Conservation (phyloP, 2,797 vertebrate genomes). For the Rousettus madagascariensis region DNA sequence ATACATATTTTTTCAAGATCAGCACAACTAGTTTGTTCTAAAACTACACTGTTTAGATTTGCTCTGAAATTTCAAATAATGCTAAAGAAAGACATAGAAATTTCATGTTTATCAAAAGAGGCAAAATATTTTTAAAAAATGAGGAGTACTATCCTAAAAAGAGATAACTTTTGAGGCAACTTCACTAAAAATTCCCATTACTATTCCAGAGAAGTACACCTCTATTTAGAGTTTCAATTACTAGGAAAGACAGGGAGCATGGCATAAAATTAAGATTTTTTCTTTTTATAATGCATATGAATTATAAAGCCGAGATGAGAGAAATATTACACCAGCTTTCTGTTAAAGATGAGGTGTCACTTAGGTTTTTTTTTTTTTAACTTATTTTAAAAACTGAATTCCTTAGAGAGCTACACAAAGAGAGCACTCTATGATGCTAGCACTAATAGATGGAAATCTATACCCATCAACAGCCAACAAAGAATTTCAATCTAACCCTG, state of each 20-base stretch:
- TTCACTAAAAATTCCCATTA: not conserved
- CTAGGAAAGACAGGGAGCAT: not conserved
- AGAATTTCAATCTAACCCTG: not conserved
- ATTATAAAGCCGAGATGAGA: constrained; percentile 42
- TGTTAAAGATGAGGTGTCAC: constrained; percentile 37
- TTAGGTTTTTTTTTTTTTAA: not conserved
- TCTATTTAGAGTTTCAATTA: not conserved
- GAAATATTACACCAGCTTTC: constrained; percentile 45
- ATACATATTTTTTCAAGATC: not conserved
- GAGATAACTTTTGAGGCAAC: not conserved
- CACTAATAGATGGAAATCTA: constrained; percentile 9
- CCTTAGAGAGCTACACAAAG: constrained; percentile 28
- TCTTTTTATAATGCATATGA: not conserved
- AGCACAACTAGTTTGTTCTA: not conserved
- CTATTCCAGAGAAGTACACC: not conserved
- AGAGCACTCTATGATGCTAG: constrained; percentile 20
- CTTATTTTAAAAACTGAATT: constrained; percentile 28
- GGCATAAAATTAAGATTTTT: constrained; percentile 58
- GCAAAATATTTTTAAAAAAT: not conserved
- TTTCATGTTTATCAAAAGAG: constrained; percentile 46
- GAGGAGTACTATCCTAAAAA: not conserved
- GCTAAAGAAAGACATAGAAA: not conserved
- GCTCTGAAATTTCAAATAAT: constrained; percentile 42
- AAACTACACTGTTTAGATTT: constrained; percentile 23
- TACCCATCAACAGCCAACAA: not conserved